Conservation (phyloP, 2,113 vertebrate genomes). For the Coreoperca whiteheadi region DNA sequence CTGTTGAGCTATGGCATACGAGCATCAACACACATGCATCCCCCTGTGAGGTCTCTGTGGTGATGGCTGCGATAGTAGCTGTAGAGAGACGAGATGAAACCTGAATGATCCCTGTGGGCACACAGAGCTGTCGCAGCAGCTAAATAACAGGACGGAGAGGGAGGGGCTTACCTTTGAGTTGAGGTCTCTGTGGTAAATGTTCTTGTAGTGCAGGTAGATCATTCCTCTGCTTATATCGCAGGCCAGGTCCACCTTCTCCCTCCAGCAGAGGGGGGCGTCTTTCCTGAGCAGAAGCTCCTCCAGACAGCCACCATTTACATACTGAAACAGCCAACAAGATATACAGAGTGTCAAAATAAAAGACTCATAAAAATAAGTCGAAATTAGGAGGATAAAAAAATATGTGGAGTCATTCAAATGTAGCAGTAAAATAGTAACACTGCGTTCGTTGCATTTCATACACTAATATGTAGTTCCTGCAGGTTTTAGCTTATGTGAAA, state of each 20-base stretch:
- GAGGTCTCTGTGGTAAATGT: conserved; percentile 93
- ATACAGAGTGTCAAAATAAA: not conserved
- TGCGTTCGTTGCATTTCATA: not conserved
- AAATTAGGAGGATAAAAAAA: not conserved
- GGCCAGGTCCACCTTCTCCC: conserved; percentile 89
- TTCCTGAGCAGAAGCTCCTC: conserved; percentile 89
- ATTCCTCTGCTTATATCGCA: conserved; percentile 91
- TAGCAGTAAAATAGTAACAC: not conserved
- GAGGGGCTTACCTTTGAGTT: conserved; percentile 87
- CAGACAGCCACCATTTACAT: conserved; percentile 89
- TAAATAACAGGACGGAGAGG: too few relatives aligned
- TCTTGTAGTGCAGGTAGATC: conserved; percentile 92
- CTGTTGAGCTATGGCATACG: not conserved
- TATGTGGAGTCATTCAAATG: not conserved
- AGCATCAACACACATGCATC: not conserved
- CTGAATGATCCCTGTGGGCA: not conserved
- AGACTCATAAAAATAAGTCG: not conserved
- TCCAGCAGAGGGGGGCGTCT: conserved; percentile 86
- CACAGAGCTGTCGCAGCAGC: not conserved
- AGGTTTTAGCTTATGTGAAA: not conserved
- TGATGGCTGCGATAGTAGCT: not conserved
- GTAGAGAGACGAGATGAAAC: not conserved
- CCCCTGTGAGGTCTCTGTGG: not conserved
- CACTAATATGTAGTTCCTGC: too few relatives aligned
- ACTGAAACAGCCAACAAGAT: conserved; percentile 73